A percentile compares a stretch with the other conserved stretches of the same genome.
Conservation (phyloP, 35 echinoderm and acorn worm species). For the Antedon bifida region DNA sequence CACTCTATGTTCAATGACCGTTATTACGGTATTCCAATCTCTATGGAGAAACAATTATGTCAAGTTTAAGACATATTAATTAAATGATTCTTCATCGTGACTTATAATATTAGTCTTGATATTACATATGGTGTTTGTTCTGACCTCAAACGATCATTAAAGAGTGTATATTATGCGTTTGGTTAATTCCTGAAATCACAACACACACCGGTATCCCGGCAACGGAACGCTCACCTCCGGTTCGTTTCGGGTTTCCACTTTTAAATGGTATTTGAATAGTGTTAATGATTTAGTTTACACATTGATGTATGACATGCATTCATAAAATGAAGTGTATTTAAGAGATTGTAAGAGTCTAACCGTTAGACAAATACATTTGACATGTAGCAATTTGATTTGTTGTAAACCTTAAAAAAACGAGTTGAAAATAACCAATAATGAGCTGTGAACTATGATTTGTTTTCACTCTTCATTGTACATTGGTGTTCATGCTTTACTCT, state of each 20-base stretch:
- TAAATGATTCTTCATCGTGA: not conserved
- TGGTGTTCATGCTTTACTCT: no score
- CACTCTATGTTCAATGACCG: no score
- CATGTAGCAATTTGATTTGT: no score
- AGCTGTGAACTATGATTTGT: no score
- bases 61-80: not conserved
- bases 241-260: not conserved
- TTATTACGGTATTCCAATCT: not conserved
- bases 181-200: not conserved
- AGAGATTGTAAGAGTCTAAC: not conserved
- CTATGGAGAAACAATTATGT: not conserved
- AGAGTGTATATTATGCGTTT: not conserved
- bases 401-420: no score
- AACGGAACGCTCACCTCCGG: not conserved
- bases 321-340: not conserved
- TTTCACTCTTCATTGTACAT: no score
- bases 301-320: not conserved
- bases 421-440: no score
- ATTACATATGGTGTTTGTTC: not conserved
- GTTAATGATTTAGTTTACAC: not conserved
- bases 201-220: not conserved
- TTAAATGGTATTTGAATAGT: not conserved
- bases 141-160: not conserved
- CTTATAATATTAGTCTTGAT: not conserved
- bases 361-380: no score